phyloP scores from a whole-genome alignment of 2,888 invertebrate species.

The Chloroclystis v-ata region DNA sequence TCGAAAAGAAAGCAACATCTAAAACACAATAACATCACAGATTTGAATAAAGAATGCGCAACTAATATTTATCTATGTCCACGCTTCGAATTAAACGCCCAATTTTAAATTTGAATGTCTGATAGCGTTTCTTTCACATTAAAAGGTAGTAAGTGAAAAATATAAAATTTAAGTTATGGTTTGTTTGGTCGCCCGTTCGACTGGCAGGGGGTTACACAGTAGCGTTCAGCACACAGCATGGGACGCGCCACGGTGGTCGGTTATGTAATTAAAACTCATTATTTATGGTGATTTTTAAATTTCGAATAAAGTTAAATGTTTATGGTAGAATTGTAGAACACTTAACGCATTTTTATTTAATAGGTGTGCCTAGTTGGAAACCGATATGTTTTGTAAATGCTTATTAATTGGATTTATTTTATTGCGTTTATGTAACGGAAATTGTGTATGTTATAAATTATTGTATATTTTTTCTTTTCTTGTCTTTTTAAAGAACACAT shows the following conservation, averaged over 20 bases:
- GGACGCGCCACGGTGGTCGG: slow-evolving; percentile 49
- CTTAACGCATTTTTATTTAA: slow-evolving; percentile 1
- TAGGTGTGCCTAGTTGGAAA: not conserved
- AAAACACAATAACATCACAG: no score
- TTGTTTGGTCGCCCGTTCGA: slow-evolving; percentile 38
- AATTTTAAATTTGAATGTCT: slow-evolving; percentile 38
- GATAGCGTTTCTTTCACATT: slow-evolving; percentile 34
- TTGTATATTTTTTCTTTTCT: no score
- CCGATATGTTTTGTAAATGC: not conserved
- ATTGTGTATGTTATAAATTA: no score
- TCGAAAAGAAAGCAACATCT: no score
- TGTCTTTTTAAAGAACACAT: no score
- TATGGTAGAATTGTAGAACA: not conserved
- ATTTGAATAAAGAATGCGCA: no score
- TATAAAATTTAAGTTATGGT: slow-evolving; percentile 45
- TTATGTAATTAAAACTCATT: slow-evolving; percentile 34
- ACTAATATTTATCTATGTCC: slow-evolving; percentile 28
- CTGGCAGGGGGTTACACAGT: slow-evolving; percentile 67
- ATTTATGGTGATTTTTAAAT: slow-evolving; percentile 18
- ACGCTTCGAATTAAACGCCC: slow-evolving; percentile 41
- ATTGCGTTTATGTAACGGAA: no score
- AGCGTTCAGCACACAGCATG: slow-evolving; percentile 65
- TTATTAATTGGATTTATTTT: not conserved
- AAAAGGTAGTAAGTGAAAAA: slow-evolving; percentile 31
- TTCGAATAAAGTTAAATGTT: slow-evolving; percentile 12